Evolutionary conservation across 2,888 invertebrate species (phyloP).

Genomic region (Agrilus mali): DNA sequence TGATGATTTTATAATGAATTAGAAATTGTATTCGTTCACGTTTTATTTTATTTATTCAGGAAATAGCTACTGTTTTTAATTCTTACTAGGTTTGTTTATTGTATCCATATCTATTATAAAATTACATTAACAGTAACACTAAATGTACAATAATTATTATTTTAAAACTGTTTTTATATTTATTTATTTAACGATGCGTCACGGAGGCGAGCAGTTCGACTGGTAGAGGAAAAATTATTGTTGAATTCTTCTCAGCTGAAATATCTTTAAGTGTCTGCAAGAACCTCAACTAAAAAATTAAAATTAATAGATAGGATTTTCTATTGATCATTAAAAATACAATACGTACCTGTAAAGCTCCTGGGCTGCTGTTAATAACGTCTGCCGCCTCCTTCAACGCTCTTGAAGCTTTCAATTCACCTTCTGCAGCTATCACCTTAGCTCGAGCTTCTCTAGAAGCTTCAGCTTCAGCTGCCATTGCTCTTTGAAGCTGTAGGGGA

Average conservation of each 20-base stretch:
- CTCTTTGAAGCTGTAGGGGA: conserved; percentile 62
- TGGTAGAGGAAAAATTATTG: conserved; percentile 87
- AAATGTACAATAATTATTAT: too few relatives aligned
- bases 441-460: conserved; percentile 65
- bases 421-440: conserved; percentile 73
- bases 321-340: neutral
- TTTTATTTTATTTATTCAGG: too few relatives aligned
- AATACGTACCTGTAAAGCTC: conserved; percentile 63
- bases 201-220: conserved; percentile 59
- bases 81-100: too few relatives aligned
- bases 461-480: conserved; percentile 79
- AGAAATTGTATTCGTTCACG: too few relatives aligned
- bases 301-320: too few relatives aligned
- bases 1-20: too few relatives aligned
- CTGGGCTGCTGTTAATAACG: conserved; percentile 71
- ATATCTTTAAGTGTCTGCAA: conserved; percentile 84
- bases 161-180: too few relatives aligned
- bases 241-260: conserved; percentile 89
- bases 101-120: too few relatives aligned
- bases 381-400: conserved; percentile 79
- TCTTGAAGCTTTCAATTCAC: conserved; percentile 75
- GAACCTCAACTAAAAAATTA: conserved; percentile 54
- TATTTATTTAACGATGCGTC: conserved; percentile 18
- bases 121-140: too few relatives aligned
- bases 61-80: too few relatives aligned